Percentiles rank a stretch among this genome's conserved stretches.
These are phyloP conservation scores for Enteromius argenteus DNA, from an alignment of 2,797 vertebrate genomes.

Conservation along the genomic window DNA sequence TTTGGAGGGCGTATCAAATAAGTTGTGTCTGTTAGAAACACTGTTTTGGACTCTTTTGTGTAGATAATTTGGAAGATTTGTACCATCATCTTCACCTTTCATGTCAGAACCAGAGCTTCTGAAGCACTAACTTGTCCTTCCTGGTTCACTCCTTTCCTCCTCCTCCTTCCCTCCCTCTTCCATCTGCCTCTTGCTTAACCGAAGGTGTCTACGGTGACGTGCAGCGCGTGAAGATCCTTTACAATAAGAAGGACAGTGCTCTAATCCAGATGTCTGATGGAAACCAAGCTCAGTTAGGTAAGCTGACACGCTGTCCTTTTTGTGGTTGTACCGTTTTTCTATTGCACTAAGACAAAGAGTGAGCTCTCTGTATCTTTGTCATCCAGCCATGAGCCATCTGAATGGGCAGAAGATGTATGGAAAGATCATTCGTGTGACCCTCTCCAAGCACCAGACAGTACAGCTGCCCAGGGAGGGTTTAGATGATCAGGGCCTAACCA, in stretches of 20 bases:
- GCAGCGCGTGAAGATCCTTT: slow-evolving; percentile 99
- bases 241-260: slow-evolving; percentile 99
- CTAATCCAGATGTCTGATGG: slow-evolving; percentile 97
- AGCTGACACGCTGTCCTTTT: slow-evolving; percentile 52
- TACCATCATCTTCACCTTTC: slow-evolving; percentile 81
- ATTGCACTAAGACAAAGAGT: not conserved
- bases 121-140: slow-evolving; percentile 82
- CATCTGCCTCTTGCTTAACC: slow-evolving; percentile 78
- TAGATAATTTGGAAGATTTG: slow-evolving; percentile 85
- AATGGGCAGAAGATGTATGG: slow-evolving; percentile 98
- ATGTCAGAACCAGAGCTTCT: slow-evolving; percentile 82
- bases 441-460: slow-evolving; percentile 97
- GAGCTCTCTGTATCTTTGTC: not conserved
- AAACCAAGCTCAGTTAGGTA: slow-evolving; percentile 97
- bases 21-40: slow-evolving; percentile 83
- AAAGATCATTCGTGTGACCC: slow-evolving; percentile 96
- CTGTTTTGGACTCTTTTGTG: slow-evolving; percentile 74
- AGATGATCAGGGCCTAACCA: slow-evolving; percentile 96
- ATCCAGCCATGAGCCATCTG: slow-evolving; percentile 95
- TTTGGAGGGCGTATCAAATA: slow-evolving; percentile 84
- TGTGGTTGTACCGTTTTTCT: not conserved
- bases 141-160: slow-evolving; percentile 74
- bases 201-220: slow-evolving; percentile 98
- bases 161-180: slow-evolving; percentile 64
- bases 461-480: slow-evolving; percentile 95